A percentile compares a stretch with the other conserved stretches of the same genome.
These are phyloP conservation scores for Pseudochaenichthys georgianus DNA, from an alignment of 2,797 vertebrate species.

Conservation along the genomic window DNA sequence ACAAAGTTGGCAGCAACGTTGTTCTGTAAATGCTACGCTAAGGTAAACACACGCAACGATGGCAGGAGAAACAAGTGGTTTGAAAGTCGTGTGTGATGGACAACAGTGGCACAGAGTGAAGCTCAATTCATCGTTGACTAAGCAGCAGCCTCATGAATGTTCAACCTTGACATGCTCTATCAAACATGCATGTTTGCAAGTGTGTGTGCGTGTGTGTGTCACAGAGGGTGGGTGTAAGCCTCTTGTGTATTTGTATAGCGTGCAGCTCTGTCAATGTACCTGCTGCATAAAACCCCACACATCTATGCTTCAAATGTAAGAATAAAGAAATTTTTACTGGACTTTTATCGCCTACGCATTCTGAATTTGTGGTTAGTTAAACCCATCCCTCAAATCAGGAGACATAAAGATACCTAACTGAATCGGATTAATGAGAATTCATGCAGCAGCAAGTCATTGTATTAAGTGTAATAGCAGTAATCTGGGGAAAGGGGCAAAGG, in stretches of 20 bases:
- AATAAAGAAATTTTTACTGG: neutral
- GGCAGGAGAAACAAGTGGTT: conserved; percentile 29
- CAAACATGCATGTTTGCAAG: conserved; percentile 43
- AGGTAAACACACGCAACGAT: conserved; percentile 25
- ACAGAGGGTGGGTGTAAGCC: conserved; percentile 11
- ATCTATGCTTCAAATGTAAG: neutral
- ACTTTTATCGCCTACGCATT: conserved; percentile 4
- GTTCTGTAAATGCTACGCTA: conserved; percentile 37
- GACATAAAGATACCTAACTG: conserved; percentile 29
- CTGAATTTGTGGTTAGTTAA: neutral
- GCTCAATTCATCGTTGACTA: conserved; percentile 27
- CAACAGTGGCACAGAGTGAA: conserved; percentile 32
- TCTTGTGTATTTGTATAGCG: neutral
- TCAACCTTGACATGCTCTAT: conserved; percentile 39
- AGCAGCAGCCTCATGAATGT: conserved; percentile 45
- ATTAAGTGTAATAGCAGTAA: conserved; percentile 19
- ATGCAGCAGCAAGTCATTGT: conserved; percentile 49
- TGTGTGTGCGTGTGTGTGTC: conserved; percentile 25
- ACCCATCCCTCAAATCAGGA: conserved; percentile 49
- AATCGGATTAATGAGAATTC: conserved; percentile 32
- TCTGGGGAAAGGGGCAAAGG: conserved; percentile 70
- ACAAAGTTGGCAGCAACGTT: conserved; percentile 60
- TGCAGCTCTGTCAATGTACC: neutral
- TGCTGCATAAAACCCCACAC: neutral
- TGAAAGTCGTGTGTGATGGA: conserved; percentile 45